Base-by-base conservation (phyloP, 2,888 invertebrate species). In the Chloroclystis v-ata region DNA sequence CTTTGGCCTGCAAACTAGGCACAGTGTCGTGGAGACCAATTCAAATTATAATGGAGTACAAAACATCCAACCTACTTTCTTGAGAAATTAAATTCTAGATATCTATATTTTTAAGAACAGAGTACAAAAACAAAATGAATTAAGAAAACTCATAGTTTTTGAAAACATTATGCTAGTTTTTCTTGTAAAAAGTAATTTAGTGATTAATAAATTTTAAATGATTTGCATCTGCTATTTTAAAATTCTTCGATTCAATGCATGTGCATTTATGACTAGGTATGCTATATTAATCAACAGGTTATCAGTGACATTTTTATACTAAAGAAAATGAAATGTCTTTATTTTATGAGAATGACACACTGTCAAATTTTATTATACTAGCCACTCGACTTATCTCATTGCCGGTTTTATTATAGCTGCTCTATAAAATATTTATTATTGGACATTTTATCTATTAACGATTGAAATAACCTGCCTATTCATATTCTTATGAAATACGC, bases 381-480 rank as follows among this genome's bases (percentile, higher is more conserved):
- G 59, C 65, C 72, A 69, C 70, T 57, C 61, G 49, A 37, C 63
- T 72, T 77, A 78, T 75, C 73, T 70, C 64, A 62, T 57, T 57
- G 69, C 69, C 58, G 52, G 66, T 76, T 84, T 84, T 82, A n/a
- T n/a, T n/a, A 84, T 73, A 75, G 73, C 62, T 72, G 75, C 69
- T 79, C 80, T 77, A 83, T 85, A 83, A 85, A 81, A 78, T 73
- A 78, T 77, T 80, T 67, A 75, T 77, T 65, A 71, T 20, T 72
- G 66, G 67, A 69, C 71, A 64, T 76, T 78, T 81, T 81, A 83
- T 80, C 78, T 75, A 59, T 68, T 73, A 78, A 75, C 70, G 77
- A 78, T 82, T 75, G 67, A 76, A 79, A 76, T 71, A 67, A 73
- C 67, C 72, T 64, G 65, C 60, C 67, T 69, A 74, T 75, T 81